These are phyloP conservation scores for Erpobdella octoculata DNA, from an alignment of 2,888 invertebrate species.

Conservation along the genomic window DNA sequence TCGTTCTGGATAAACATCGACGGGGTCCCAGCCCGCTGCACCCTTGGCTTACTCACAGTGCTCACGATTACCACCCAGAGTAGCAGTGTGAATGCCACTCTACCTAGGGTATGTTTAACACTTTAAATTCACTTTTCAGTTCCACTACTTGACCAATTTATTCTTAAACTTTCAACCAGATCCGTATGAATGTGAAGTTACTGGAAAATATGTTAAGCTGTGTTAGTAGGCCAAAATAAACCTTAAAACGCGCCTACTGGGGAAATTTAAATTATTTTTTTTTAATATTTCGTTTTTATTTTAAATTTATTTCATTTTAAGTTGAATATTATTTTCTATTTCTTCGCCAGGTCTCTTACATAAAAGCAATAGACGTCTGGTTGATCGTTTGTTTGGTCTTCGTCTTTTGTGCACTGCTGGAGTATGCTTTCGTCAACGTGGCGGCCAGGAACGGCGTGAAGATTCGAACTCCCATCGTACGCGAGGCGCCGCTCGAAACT, in stretches of 20 bases:
- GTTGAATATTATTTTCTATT: not conserved
- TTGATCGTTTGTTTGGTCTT: conserved; percentile 37
- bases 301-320: too few species aligned
- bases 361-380: conserved; percentile 68
- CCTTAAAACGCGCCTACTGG: not conserved
- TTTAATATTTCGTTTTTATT: not conserved
- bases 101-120: conserved; percentile 58
- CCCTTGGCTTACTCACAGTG: conserved; percentile 75
- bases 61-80: conserved; percentile 71
- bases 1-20: conserved; percentile 53
- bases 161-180: too few species aligned
- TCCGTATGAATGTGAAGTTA: too few species aligned
- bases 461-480: conserved; percentile 28
- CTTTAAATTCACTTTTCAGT: not conserved
- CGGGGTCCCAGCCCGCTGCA: conserved; percentile 80
- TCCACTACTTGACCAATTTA: too few species aligned
- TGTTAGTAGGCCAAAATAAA: too few species aligned
- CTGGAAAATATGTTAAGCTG: too few species aligned
- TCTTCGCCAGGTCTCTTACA: conserved; percentile 69
- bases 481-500: conserved; percentile 22
- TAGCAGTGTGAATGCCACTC: conserved; percentile 77
- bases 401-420: conserved; percentile 40
- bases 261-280: not conserved
- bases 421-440: conserved; percentile 41
- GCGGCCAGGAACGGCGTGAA: conserved; percentile 36